A percentile compares a stretch with the other conserved stretches of the same genome.
phyloP scores from a whole-genome alignment of 1,140 invertebrate genomes.

The Stratiolaelaps scimitus region DNA sequence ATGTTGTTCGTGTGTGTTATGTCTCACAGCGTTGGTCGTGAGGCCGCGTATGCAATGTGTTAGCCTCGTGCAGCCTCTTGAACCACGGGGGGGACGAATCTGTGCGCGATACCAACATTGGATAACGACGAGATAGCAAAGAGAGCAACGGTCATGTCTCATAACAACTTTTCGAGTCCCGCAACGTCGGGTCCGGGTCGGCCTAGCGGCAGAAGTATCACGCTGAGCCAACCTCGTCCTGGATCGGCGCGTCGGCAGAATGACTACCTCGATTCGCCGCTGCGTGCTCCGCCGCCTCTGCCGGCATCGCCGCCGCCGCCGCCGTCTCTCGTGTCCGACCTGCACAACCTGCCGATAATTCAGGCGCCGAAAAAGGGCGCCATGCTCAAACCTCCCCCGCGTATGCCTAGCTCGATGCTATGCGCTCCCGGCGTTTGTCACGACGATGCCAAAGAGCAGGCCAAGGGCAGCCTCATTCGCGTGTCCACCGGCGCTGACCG shows the following conservation, averaged over 20 bases:
- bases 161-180: slow-evolving; percentile 27
- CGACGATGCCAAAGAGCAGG: slow-evolving; percentile 36
- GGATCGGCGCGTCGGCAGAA: slow-evolving; percentile 61
- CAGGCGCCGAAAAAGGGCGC: slow-evolving; percentile 27
- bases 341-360: slow-evolving; percentile 27
- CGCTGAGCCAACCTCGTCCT: slow-evolving; percentile 56
- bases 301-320: not conserved
- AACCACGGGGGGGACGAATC: too few species aligned
- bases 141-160: not conserved
- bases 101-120: not conserved
- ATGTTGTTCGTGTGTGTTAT: too few species aligned
- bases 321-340: not conserved
- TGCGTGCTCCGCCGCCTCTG: slow-evolving; percentile 41
- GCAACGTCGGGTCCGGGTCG: slow-evolving; percentile 9
- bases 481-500: slow-evolving; percentile 34
- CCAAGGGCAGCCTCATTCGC: slow-evolving; percentile 36
- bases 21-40: too few species aligned
- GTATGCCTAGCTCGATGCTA: slow-evolving; percentile 1
- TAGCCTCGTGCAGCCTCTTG: too few species aligned
- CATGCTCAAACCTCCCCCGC: slow-evolving; percentile 27
- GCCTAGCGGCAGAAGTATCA: slow-evolving; percentile 33
- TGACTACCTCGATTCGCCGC: slow-evolving; percentile 71
- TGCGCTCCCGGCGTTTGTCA: slow-evolving; percentile 13
- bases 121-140: not conserved
- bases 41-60: too few species aligned